Base-by-base conservation (phyloP, 2,113 vertebrate genomes). In the Tonatia bakeri region DNA sequence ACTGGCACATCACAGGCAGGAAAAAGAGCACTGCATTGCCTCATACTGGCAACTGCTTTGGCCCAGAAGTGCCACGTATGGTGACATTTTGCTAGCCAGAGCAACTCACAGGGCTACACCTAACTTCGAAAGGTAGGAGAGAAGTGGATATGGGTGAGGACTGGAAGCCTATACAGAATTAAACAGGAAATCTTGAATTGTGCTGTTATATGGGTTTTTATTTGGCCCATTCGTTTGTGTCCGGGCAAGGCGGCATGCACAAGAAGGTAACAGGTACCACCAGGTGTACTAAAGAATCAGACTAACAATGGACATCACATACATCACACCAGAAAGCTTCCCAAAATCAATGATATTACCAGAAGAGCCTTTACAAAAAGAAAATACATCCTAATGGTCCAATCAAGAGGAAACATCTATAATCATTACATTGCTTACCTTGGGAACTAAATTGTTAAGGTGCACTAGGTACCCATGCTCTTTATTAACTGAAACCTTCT, bases 361-460 rank as follows among this genome's bases (percentile, higher is more conserved):
- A 97, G 72, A 94, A 52, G 59, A 96, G 90, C 2, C 38, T 95
- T 94, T 93, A 84, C 83, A 92, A 70, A 13, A 31, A 94, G 54
- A 79, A 87, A 96, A 11, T 0, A 73, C 2, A 73, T 22, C 86
- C 94, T 93, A 97, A 96, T 95, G 95, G 76, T 88, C 79, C 94
- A 96, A 89, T 76, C 59, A 96, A 97, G 90, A 92, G 70, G 70
- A 96, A 97, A 95, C 67, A 96, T 86, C 91, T 92, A 45, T 86
- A 91, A 95, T 96, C 85, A 96, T 97, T 90, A 93, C 81, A 75
- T 87, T 94, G 93, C 72, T 92, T 96, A 98, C 94, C 95, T 94
- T 94, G 96, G 84, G 90, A 93, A 97, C 72, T 95, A 97, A 98
- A 97, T 94, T 92, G 98, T 96, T 97, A 97, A 95, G 84, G 92